These are phyloP conservation scores for Margaritifera margaritifera DNA, from an alignment of 2,888 invertebrate genomes.

Conservation along the genomic window DNA sequence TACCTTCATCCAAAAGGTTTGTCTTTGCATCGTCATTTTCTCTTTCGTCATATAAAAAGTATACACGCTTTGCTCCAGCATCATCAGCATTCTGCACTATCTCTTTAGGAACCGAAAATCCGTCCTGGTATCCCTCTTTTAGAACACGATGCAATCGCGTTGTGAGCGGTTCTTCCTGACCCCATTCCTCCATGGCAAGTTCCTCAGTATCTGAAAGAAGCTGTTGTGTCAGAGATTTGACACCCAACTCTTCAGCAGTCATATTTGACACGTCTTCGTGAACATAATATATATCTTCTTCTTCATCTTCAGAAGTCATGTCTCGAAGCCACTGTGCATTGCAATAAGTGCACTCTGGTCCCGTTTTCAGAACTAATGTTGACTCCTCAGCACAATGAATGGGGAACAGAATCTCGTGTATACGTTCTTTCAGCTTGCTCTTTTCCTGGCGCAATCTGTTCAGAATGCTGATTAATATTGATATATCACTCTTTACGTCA, in stretches of 20 bases:
- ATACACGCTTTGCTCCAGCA: slow-evolving; percentile 63
- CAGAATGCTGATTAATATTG: slow-evolving; percentile 14
- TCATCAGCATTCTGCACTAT: slow-evolving; percentile 69
- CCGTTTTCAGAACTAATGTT: too few species aligned
- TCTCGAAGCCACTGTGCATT: slow-evolving; percentile 20
- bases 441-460: slow-evolving; percentile 6
- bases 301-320: slow-evolving; percentile 15
- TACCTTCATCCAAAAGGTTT: slow-evolving; percentile 56
- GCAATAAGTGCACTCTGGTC: slow-evolving; percentile 5
- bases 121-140: slow-evolving; percentile 63
- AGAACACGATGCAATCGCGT: slow-evolving; percentile 61
- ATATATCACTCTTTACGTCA: slow-evolving; percentile 9
- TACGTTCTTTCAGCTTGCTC: background rate
- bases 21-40: slow-evolving; percentile 27
- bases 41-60: slow-evolving; percentile 61
- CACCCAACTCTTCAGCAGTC: slow-evolving; percentile 52
- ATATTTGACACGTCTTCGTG: slow-evolving; percentile 44
- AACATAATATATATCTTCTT: slow-evolving; percentile 26
- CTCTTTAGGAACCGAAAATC: slow-evolving; percentile 66
- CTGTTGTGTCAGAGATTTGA: slow-evolving; percentile 30
- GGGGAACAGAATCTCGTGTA: slow-evolving; percentile 6
- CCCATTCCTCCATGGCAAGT: slow-evolving; percentile 46
- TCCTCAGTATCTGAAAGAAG: slow-evolving; percentile 36
- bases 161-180: slow-evolving; percentile 64
- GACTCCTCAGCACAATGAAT: background rate